Conservation (phyloP, 2,113 vertebrate genomes). For the Seriola aureovittata region DNA sequence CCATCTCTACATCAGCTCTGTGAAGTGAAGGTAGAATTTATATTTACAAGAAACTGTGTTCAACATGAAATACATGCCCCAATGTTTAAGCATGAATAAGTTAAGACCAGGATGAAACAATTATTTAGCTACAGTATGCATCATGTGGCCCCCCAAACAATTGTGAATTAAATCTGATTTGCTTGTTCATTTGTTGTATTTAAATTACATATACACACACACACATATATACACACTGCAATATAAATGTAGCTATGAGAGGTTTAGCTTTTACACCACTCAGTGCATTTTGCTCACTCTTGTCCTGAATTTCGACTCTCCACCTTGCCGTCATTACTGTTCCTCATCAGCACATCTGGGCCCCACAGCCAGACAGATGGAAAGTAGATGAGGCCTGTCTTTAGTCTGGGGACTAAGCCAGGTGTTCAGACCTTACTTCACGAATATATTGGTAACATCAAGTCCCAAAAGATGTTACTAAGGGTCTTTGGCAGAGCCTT, state of each 20-base stretch:
- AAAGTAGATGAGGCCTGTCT: constrained; percentile 64
- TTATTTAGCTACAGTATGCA: not conserved
- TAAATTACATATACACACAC: too few relatives aligned
- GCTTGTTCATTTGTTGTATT: not conserved
- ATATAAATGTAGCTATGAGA: not conserved
- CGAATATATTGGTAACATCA: constrained; percentile 36
- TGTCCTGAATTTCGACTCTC: constrained; percentile 28
- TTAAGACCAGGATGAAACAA: not conserved
- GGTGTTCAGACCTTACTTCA: constrained; percentile 57
- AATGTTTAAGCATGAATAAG: not conserved
- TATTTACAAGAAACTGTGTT: constrained; percentile 44
- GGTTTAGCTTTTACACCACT: not conserved
- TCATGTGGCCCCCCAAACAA: not conserved
- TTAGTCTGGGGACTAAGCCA: constrained; percentile 52
- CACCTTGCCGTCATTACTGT: constrained; percentile 50
- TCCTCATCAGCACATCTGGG: constrained; percentile 64
- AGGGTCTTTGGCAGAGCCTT: constrained; percentile 33
- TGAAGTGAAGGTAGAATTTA: constrained; percentile 38
- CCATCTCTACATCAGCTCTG: constrained; percentile 38
- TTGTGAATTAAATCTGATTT: not conserved
- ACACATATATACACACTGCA: too few relatives aligned
- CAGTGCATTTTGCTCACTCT: not conserved
- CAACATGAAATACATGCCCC: not conserved
- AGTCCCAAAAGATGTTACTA: constrained; percentile 48
- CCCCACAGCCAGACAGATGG: constrained; percentile 62